Evolutionary conservation across 37 sponge, comb jelly and placozoan genomes (phyloP), one percentile per base, ranked within the genome.

Genomic region (Agelas oroides): DNA sequence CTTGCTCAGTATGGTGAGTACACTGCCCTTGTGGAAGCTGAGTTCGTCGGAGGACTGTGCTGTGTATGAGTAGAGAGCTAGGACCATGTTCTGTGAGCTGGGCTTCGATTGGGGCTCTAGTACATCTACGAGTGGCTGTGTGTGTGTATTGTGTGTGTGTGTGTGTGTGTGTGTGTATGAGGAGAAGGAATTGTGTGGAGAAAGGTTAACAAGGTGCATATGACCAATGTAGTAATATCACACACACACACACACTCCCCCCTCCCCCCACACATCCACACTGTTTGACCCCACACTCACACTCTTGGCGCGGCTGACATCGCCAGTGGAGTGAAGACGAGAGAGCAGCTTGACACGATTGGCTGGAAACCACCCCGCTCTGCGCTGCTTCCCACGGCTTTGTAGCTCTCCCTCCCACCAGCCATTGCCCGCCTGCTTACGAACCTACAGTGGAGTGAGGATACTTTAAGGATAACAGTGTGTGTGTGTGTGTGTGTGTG

Each of bases 351-450:
- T 81, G 28, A 95, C 92, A 18, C 79, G 33, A 28, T 87, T 84
- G 59, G 89, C 71, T 0, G 95, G 95, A 63, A 95, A 95, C 95
- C 95, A 91, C 5, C 95, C 95, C 18, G 54, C 31, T 57, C 67
- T 33, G 23, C 79, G 55, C 86, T 84, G 79, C 75, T 88, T 83
- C 23, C 95, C 95, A 34, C 95, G 53, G 41, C 56, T 71, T 88
- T 95, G 96, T 28, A 93, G 88, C 65, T 89, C 84, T 24, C 96
- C 96, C 71, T 87, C 88, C 94, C 95, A 95, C 96, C 96, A 95
- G 11, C 96, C 94, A 77, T 82, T 82, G 25, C 14, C 14, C 0
- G 79, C 70, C 71, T 92, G 93, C 70, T 86, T 70, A 46, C 15
- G 23, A 16, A 95, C 92, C 61, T 75, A 77, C 21, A 35, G 1